Conservation (phyloP, 2,888 invertebrate species). For the Trissolcus brochymenae region DNA sequence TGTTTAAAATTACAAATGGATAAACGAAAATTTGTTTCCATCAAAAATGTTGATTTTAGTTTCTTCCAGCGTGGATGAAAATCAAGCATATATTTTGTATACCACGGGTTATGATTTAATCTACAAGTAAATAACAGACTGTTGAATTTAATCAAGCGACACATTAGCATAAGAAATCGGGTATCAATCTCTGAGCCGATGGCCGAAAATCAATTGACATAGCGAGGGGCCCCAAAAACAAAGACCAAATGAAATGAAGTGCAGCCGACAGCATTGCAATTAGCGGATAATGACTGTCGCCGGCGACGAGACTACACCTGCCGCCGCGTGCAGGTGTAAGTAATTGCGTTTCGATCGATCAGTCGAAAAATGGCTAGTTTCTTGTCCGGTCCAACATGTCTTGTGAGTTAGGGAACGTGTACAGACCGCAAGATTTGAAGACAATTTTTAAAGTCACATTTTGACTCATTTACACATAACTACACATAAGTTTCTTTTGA, state of each 20-base stretch:
- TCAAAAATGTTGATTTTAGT: no score
- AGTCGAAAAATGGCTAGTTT: slow-evolving; percentile 35
- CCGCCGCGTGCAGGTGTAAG: slow-evolving; percentile 47
- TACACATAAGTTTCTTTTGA: no score
- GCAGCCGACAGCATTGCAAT: slow-evolving; percentile 44
- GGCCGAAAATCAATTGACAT: slow-evolving; percentile 20
- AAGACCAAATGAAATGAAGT: slow-evolving; percentile 11
- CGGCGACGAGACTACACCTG: slow-evolving; percentile 49
- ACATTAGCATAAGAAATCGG: slow-evolving; percentile 7
- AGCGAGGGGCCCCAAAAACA: slow-evolving; percentile 20
- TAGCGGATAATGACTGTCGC: slow-evolving; percentile 57
- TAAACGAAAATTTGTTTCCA: not conserved
- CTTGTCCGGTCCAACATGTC: not conserved
- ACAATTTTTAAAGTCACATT: no score
- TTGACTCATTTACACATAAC: no score
- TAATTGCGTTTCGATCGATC: slow-evolving; percentile 54
- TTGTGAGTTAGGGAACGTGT: no score
- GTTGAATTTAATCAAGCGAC: slow-evolving; percentile 12
- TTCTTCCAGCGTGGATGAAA: no score
- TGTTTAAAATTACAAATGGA: no score
- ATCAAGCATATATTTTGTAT: no score
- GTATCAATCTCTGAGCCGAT: slow-evolving; percentile 3
- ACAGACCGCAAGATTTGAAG: no score
- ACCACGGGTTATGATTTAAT: no score
- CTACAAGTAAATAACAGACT: not conserved